These are phyloP conservation scores for Meda fulgida DNA, from an alignment of 2,797 vertebrate genomes.

Conservation along the genomic window DNA sequence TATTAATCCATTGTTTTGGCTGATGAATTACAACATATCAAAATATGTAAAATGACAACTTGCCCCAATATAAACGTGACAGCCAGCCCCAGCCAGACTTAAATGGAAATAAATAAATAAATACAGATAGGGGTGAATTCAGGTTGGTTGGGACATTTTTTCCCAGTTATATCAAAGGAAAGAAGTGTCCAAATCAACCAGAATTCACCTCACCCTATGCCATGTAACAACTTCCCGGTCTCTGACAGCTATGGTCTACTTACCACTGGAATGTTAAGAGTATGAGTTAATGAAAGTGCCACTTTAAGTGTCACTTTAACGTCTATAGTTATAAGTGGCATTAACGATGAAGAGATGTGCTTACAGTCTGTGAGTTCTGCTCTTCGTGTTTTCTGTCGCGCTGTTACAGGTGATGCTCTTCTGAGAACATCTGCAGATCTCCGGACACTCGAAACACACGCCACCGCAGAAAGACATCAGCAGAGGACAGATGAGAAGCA, in stretches of 20 bases:
- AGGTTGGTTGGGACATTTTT: too few relatives aligned
- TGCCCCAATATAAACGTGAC: not conserved
- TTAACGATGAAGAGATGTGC: slow-evolving; percentile 31
- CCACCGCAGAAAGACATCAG: slow-evolving; percentile 18
- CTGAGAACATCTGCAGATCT: slow-evolving; percentile 68
- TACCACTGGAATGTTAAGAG: not conserved
- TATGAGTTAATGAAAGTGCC: not conserved
- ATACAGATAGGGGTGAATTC: too few relatives aligned
- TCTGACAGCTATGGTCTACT: too few relatives aligned
- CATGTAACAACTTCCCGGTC: too few relatives aligned
- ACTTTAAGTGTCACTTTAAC: not conserved
- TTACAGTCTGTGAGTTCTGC: slow-evolving; percentile 63
- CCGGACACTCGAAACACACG: slow-evolving; percentile 65
- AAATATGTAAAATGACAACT: not conserved
- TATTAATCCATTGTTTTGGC: not conserved
- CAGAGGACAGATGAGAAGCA: slow-evolving; percentile 6
- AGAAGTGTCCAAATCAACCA: too few relatives aligned
- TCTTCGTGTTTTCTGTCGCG: slow-evolving; percentile 59
- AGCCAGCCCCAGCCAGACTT: not conserved
- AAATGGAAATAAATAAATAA: not conserved
- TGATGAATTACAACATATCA: not conserved
- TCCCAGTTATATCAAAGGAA: too few relatives aligned
- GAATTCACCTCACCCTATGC: too few relatives aligned
- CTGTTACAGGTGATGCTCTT: slow-evolving; percentile 68
- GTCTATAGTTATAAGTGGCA: not conserved